Base-by-base conservation (phyloP, 2,797 vertebrate species). In the Odontamblyopus lacepedii region DNA sequence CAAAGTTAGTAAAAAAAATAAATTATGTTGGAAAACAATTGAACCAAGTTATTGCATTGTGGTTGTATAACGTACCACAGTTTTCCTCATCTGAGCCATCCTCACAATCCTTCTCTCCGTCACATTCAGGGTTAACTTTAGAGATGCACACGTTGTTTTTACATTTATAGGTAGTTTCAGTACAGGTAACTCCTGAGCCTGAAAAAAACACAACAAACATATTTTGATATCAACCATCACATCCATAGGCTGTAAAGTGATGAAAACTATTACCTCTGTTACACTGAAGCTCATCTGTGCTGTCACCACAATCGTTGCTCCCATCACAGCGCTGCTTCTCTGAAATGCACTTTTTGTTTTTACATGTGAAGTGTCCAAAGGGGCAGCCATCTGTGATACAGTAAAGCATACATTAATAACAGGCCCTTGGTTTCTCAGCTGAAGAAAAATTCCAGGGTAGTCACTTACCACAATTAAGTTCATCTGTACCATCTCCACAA, bases 101-200 rank as follows among this genome's bases (percentile, higher is more conserved):
- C 0, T 82, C 78, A 0, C 98, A 99, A 90, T 99, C 97, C 0
- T 0, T 0, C 6, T 59, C 71, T 2, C 93, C 95, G 0, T 99
- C 97, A 2, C 98, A 99, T 71, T 96, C 94, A 0, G 97, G 96
- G 84, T 96, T 98, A 71, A 87, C 77, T 83, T 98, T 99, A 82
- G 19, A 93, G 83, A 98, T 32, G 72, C 98, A 99, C 41, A 19
- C 71, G 0, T 90, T 87, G 0, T 91, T 92, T 27, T 86, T 91
- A 82, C 98, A 99, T 56, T 70, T 91, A 79, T 94, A 98, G 0
- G 93, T 95, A 61, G 90, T 27, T 0, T 85, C 74, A 1, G 87
- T 92, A 86, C 98, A 99, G 55, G 29, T 0, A 0, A 89, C 18
- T 0, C 3, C 51, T 1, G 80, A 0, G 0, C 0, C 90, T 85